Base-by-base conservation (phyloP, 1,140 invertebrate genomes). In the Andricus grossulariae region DNA sequence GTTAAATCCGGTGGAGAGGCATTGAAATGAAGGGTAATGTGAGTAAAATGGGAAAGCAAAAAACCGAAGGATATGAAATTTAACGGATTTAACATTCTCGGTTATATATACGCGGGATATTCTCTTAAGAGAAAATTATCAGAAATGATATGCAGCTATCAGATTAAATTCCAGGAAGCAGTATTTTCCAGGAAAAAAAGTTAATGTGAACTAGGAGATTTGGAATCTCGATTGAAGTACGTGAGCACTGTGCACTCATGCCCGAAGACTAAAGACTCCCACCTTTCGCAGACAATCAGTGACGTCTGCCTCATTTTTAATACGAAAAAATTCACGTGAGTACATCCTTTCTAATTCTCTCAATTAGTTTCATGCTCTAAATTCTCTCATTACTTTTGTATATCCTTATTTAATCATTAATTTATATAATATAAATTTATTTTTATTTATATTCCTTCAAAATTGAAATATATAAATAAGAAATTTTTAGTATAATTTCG, bases 71-170 rank as follows among this genome's bases (percentile, higher is more conserved):
- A 60, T 32, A 15, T n/a, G 15, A 13, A 39, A 66, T 66, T 66
- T n/a, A 66, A 66, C 15, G 13, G 60, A 66, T 66, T 66, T n/a
- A 45, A 66, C 21, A n/a, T 13, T 57, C 55, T 39, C 25, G 60
- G 13, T 66, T 66, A 45, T 66, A 66, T 39, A 4, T 3, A 39
- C 10, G 32, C 25, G 25, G 12, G 4, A 5, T 39, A 39, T 66
- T 66, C 60, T 66, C 60, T 66, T 66, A n/a, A 66, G 16, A 66
- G 60, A 66, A 39, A 16, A 39, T 45, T 66, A 45, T 66, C 60
- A 66, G 60, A 66, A 66, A 66, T 66, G 1, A 45, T 66, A 45
- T 39, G 25, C 25, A 66, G 13, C 60, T 66, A 45, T 21, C 39
- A 32, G 25, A 66, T 66, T 66, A 39, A 66, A 66, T 66, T 45